These are phyloP conservation scores for Merodon equestris DNA, from an alignment of 2,888 invertebrate species.

Conservation along the genomic window DNA sequence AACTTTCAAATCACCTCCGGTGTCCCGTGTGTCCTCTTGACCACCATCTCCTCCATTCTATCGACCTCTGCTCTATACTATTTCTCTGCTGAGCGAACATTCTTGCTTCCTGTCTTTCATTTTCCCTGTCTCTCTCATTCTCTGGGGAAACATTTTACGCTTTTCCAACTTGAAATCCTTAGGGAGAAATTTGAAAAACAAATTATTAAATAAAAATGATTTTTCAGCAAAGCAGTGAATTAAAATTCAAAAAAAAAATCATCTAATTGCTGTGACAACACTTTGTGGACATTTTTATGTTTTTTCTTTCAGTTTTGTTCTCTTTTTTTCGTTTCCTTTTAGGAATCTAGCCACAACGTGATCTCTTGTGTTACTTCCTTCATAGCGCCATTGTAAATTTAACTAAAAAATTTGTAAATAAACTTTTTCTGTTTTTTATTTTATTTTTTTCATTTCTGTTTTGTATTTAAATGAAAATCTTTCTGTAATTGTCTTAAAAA, in stretches of 20 bases:
- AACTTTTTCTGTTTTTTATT: not conserved
- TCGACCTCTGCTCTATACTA: slow-evolving; percentile 4
- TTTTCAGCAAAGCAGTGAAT: slow-evolving; percentile 17
- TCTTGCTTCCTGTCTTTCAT: no score
- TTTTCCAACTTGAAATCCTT: slow-evolving; percentile 39
- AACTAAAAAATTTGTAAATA: not conserved
- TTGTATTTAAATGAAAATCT: slow-evolving; percentile 23
- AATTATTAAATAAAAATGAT: slow-evolving; percentile 14
- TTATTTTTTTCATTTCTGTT: slow-evolving; percentile 16
- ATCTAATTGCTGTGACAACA: slow-evolving; percentile 36
- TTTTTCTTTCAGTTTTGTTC: not conserved
- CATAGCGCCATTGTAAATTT: slow-evolving; percentile 53
- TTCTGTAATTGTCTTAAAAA: slow-evolving; percentile 6
- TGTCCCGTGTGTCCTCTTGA: no score
- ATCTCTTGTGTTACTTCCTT: slow-evolving; percentile 56
- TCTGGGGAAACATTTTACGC: slow-evolving; percentile 61
- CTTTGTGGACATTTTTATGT: slow-evolving; percentile 17
- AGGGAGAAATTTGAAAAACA: slow-evolving; percentile 1
- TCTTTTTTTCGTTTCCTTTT: no score
- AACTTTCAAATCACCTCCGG: no score
- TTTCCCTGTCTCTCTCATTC: not conserved
- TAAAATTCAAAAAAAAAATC: slow-evolving; percentile 9
- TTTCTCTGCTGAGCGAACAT: slow-evolving; percentile 4
- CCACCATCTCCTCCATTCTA: not conserved
- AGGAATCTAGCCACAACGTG: slow-evolving; percentile 40